Percentiles rank a stretch among this genome's conserved stretches.
Evolutionary conservation across 2,113 vertebrate genomes (phyloP).

Genomic region (Tringa solitaria): DNA sequence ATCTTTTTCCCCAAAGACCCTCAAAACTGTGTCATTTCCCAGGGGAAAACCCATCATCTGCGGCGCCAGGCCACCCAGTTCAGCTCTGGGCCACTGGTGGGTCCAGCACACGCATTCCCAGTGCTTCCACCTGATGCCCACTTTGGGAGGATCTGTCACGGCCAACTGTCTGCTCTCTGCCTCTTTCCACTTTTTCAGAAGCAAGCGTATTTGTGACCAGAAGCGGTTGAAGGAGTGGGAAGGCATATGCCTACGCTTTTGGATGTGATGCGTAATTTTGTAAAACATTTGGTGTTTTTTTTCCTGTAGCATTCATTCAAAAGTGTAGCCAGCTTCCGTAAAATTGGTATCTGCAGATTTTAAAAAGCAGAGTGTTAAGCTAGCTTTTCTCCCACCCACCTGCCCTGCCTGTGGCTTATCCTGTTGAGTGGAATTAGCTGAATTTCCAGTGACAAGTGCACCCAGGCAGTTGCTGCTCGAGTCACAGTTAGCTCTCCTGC

Average conservation of each 20-base stretch:
- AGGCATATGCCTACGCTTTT: background rate
- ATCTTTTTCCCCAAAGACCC: background rate
- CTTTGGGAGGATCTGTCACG: background rate
- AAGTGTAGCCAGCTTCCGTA: background rate
- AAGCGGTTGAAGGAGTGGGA: background rate
- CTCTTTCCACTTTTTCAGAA: background rate
- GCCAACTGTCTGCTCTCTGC: background rate
- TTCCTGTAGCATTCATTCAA: background rate
- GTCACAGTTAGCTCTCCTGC: background rate
- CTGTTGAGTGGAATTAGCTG: slow-evolving; percentile 67
- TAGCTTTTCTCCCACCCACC: background rate
- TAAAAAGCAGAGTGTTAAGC: slow-evolving; percentile 4
- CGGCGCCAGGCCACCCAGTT: accelerated
- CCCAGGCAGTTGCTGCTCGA: background rate
- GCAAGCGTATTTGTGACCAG: background rate
- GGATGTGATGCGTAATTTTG: background rate
- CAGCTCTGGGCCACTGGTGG: background rate
- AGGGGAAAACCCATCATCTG: background rate
- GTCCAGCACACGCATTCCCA: background rate
- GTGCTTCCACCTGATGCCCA: background rate
- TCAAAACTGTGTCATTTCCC: background rate
- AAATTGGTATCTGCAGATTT: background rate
- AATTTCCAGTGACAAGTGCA: slow-evolving; percentile 59
- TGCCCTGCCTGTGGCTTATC: slow-evolving; percentile 57
- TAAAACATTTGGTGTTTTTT: background rate